These are phyloP conservation scores for Rynchops niger DNA, from an alignment of 2,113 vertebrate genomes.

Conservation along the genomic window DNA sequence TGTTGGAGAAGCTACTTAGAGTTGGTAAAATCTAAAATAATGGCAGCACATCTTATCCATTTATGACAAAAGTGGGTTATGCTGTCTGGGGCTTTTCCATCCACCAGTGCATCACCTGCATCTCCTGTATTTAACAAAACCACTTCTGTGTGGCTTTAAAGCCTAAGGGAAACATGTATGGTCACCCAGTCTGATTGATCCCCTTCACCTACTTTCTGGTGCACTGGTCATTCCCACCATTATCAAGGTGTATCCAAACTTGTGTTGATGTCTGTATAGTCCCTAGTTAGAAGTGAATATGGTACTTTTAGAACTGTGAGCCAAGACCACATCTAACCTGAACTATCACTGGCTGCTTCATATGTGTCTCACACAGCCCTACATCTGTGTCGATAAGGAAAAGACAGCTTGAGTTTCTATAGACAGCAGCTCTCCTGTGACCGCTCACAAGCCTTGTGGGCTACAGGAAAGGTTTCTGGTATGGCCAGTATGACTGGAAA, in stretches of 20 bases:
- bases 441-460: not conserved
- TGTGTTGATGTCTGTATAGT: not conserved
- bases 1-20: not conserved
- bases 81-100: not conserved
- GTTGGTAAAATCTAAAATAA: not conserved
- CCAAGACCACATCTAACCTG: not conserved
- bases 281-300: not conserved
- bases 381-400: not conserved
- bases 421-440: not conserved
- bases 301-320: not conserved
- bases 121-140: not conserved
- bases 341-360: not conserved
- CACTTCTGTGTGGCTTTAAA: not conserved
- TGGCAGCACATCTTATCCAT: not conserved
- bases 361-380: not conserved
- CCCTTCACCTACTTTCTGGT: not conserved
- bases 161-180: not conserved
- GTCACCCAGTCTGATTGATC: accelerated
- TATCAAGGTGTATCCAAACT: not conserved
- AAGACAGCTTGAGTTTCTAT: not conserved
- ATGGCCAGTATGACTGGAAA: not conserved
- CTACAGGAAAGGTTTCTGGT: not conserved
- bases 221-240: not conserved
- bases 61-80: not conserved
- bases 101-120: not conserved